Evolutionary conservation across 2,888 invertebrate genomes (phyloP).

Genomic region (Andrena chrysosceles): DNA sequence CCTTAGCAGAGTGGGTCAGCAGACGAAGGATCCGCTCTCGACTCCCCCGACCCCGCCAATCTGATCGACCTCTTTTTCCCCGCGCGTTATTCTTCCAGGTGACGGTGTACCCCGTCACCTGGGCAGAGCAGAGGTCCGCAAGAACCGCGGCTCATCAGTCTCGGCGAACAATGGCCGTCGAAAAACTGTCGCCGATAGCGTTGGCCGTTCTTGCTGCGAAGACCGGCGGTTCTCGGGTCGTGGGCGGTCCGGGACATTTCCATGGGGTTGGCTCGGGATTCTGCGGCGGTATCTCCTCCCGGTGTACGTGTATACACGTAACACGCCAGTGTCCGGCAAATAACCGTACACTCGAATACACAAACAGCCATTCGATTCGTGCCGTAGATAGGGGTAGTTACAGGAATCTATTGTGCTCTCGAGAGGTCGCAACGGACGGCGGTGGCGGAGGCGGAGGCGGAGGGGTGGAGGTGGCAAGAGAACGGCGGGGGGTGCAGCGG

Average conservation of each 20-base stretch:
- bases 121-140: not conserved
- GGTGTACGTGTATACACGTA: constrained; percentile 29
- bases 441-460: constrained; percentile 18
- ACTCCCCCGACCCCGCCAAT: too few species aligned
- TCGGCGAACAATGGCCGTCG: constrained; percentile 22
- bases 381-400: constrained; percentile 79
- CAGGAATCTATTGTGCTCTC: constrained; percentile 80
- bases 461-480: constrained; percentile 43
- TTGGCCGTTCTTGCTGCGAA: constrained; percentile 4
- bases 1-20: too few species aligned
- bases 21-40: too few species aligned
- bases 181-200: constrained; percentile 20
- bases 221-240: not conserved
- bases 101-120: too few species aligned
- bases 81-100: too few species aligned
- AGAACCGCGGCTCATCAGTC: constrained; percentile 31
- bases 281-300: not conserved
- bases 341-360: constrained; percentile 80
- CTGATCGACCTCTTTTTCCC: too few species aligned
- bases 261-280: constrained; percentile 11
- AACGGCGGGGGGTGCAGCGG: constrained; percentile 2
- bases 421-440: constrained; percentile 66
- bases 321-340: constrained; percentile 76
- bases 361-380: constrained; percentile 80
- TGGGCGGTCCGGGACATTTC: constrained; percentile 24